Conservation (phyloP, 2,888 invertebrate species). For the Pollenia amentaria region DNA sequence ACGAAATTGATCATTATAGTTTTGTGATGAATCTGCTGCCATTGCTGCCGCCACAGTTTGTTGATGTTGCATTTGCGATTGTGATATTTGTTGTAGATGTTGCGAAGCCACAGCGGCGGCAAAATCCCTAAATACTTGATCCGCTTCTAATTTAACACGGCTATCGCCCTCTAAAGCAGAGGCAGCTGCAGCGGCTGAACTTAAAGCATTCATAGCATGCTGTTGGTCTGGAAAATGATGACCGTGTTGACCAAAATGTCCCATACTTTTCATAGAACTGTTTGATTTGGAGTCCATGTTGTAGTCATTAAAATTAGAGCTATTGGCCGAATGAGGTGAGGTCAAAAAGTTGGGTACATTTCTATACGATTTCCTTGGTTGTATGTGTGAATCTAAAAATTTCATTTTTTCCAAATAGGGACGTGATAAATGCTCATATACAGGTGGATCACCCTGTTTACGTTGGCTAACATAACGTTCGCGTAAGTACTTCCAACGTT, state of each 20-base stretch:
- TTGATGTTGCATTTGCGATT: conserved; percentile 79
- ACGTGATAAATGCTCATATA: conserved; percentile 84
- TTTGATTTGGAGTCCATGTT: conserved; percentile 84
- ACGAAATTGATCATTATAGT: conserved; percentile 80
- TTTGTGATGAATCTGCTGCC: conserved; percentile 80
- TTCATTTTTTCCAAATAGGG: conserved; percentile 85
- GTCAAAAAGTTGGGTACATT: conserved; percentile 83
- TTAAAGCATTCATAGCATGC: conserved; percentile 79
- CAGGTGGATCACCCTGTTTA: conserved; percentile 84
- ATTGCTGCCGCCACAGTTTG: conserved; percentile 78
- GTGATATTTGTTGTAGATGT: conserved; percentile 81
- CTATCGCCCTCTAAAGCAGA: conserved; percentile 78
- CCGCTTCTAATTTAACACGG: conserved; percentile 82
- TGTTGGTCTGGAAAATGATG: conserved; percentile 79
- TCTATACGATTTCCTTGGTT: conserved; percentile 84
- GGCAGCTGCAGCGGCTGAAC: conserved; percentile 78
- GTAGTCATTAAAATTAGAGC: conserved; percentile 82
- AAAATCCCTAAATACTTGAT: conserved; percentile 83
- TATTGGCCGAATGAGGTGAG: conserved; percentile 82
- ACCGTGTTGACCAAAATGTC: conserved; percentile 79
- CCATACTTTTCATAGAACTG: conserved; percentile 81
- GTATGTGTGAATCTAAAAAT: conserved; percentile 84
- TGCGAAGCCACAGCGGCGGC: conserved; percentile 82
- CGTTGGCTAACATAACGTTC: conserved; percentile 84
- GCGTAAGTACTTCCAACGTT: conserved; percentile 84